These are phyloP conservation scores for Cephalopholis sonnerati DNA, from an alignment of 2,113 vertebrate species.

Conservation along the genomic window DNA sequence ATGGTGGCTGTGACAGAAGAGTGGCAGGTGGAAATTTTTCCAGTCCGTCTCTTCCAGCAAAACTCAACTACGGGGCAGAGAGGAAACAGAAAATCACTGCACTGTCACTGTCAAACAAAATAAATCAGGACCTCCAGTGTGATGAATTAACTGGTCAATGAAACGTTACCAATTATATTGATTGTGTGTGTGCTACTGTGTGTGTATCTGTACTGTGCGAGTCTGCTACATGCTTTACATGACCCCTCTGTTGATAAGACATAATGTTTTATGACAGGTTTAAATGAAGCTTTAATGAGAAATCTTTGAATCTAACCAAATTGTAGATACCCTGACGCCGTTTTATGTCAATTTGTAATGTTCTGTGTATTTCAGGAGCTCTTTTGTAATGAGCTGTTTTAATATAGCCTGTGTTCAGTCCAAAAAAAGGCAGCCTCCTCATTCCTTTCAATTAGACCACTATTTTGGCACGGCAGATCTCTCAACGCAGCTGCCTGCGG, in stretches of 20 bases:
- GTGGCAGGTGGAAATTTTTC: slow-evolving; percentile 43
- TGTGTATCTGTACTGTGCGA: background rate
- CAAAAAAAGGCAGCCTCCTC: background rate
- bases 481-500: background rate
- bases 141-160: slow-evolving; percentile 45
- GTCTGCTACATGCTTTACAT: background rate
- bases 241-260: background rate
- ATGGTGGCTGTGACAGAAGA: slow-evolving; percentile 25
- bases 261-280: slow-evolving; percentile 2
- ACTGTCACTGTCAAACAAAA: slow-evolving; percentile 47
- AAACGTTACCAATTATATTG: slow-evolving; percentile 43
- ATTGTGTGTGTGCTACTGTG: slow-evolving; percentile 9
- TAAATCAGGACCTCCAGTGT: slow-evolving; percentile 45
- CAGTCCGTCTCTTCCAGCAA: slow-evolving; percentile 30
- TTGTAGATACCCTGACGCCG: background rate
- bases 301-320: background rate
- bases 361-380: background rate
- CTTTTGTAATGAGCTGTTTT: slow-evolving; percentile 12
- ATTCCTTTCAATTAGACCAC: slow-evolving; percentile 34
- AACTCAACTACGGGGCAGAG: slow-evolving; percentile 12
- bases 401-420: background rate
- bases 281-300: slow-evolving; percentile 45
- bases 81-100: slow-evolving; percentile 50
- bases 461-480: slow-evolving; percentile 20
- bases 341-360: slow-evolving; percentile 16